Percentiles rank a stretch among this genome's conserved stretches.
These are phyloP conservation scores for Lycodopsis pacificus DNA, from an alignment of 2,797 vertebrate genomes.

Conservation along the genomic window DNA sequence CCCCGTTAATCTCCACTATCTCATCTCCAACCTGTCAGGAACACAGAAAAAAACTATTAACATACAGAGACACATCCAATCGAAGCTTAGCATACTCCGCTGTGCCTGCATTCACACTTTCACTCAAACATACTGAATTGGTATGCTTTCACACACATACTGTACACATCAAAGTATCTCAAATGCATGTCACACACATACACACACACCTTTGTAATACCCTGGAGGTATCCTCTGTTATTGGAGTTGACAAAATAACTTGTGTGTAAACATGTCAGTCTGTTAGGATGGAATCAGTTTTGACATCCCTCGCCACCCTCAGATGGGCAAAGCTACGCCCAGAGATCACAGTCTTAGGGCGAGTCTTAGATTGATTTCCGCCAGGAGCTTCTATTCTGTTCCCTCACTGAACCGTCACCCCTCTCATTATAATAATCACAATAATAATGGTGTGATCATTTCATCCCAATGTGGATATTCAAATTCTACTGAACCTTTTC, in stretches of 20 bases:
- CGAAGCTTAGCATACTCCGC: neutral
- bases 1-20: slow-evolving; percentile 98
- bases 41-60: slow-evolving; percentile 40
- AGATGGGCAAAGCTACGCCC: slow-evolving; percentile 59
- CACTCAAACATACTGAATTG: neutral
- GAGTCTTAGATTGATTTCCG: slow-evolving; percentile 46
- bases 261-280: slow-evolving; percentile 61
- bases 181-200: slow-evolving; percentile 24
- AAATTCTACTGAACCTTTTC: slow-evolving; percentile 16
- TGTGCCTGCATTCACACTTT: slow-evolving; percentile 3
- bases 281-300: slow-evolving; percentile 60
- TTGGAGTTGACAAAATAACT: slow-evolving; percentile 64
- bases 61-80: slow-evolving; percentile 15
- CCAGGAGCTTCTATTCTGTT: slow-evolving; percentile 29
- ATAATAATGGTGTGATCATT: slow-evolving; percentile 31
- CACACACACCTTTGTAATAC: slow-evolving; percentile 15
- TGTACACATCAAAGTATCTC: slow-evolving; percentile 29
- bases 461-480: slow-evolving; percentile 22
- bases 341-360: slow-evolving; percentile 60
- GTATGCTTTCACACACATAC: slow-evolving; percentile 1
- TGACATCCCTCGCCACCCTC: slow-evolving; percentile 58
- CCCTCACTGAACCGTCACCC: slow-evolving; percentile 12
- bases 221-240: slow-evolving; percentile 61
- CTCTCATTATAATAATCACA: slow-evolving; percentile 39
- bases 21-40: slow-evolving; percentile 94